Conservation (phyloP, 2,797 vertebrate genomes). For the Leontocebus nigricollis region DNA sequence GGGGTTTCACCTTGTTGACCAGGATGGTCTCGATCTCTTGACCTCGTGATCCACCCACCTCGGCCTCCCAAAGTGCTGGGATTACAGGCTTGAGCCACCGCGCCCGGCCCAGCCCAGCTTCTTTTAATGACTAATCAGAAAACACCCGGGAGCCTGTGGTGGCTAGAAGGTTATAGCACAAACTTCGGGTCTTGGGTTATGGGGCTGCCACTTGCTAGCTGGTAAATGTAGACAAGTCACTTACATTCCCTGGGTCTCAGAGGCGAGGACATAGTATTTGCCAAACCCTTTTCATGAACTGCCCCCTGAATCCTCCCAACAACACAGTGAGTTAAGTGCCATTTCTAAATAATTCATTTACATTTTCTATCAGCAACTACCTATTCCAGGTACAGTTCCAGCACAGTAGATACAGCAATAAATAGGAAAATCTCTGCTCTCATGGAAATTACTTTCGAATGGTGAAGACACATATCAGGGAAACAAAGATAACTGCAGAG, state of each 20-base stretch:
- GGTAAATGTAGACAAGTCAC: not conserved
- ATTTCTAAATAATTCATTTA: not conserved
- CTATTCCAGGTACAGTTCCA: not conserved
- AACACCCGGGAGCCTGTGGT: not conserved
- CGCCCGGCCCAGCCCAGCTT: not conserved
- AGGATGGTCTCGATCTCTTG: too few relatives aligned
- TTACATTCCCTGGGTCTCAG: not conserved
- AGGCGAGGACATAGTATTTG: not conserved
- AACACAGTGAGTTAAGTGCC: not conserved
- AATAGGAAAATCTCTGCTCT: not conserved
- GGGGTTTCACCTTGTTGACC: too few relatives aligned
- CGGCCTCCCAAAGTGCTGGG: too few relatives aligned
- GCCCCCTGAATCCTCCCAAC: not conserved
- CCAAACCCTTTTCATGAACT: not conserved
- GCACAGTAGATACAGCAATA: not conserved
- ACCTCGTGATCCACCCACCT: too few relatives aligned
- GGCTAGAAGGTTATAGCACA: not conserved
- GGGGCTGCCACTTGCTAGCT: not conserved
- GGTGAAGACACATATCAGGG: not conserved
- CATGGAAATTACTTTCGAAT: not conserved
- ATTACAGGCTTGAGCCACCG: too few relatives aligned
- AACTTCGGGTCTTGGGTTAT: not conserved
- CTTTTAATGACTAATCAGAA: not conserved
- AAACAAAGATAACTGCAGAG: not conserved
- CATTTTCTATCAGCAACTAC: not conserved